phyloP scores from a whole-genome alignment of 2,113 vertebrate genomes.

The Pogona vitticeps region DNA sequence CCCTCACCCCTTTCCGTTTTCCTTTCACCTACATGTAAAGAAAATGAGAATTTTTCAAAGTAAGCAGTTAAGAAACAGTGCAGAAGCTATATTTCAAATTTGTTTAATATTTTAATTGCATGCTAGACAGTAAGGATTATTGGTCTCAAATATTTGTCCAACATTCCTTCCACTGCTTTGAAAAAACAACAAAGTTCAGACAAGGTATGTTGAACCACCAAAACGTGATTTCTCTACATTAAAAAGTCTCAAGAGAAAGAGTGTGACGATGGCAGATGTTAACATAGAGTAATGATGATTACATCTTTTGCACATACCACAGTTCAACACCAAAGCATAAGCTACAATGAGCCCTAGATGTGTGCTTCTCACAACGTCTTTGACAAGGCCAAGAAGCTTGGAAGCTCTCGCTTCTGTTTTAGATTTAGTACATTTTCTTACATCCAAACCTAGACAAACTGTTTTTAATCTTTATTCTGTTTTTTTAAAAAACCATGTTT shows the following conservation, averaged over 20 bases:
- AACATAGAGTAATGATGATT: neutral
- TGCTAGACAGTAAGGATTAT: neutral
- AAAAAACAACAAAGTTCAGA: neutral
- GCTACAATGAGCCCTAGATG: neutral
- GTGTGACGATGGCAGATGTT: rapidly evolving
- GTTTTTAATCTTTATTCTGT: neutral
- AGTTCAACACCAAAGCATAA: neutral
- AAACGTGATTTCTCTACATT: neutral
- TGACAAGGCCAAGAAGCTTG: neutral
- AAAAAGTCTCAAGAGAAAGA: rapidly evolving
- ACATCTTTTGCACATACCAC: neutral
- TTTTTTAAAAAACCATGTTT: too few relatives aligned
- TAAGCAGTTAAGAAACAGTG: neutral
- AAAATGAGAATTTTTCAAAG: neutral
- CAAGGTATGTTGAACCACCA: neutral
- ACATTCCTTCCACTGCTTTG: neutral
- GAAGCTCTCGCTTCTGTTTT: neutral
- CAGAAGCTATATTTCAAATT: neutral
- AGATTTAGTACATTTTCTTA: neutral
- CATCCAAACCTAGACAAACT: neutral
- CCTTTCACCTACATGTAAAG: neutral
- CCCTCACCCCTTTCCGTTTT: neutral
- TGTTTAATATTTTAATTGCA: neutral
- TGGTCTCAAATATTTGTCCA: neutral
- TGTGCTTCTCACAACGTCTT: neutral